These are phyloP conservation scores for Aeoliscus strigatus DNA, from an alignment of 2,797 vertebrate species.

Conservation along the genomic window DNA sequence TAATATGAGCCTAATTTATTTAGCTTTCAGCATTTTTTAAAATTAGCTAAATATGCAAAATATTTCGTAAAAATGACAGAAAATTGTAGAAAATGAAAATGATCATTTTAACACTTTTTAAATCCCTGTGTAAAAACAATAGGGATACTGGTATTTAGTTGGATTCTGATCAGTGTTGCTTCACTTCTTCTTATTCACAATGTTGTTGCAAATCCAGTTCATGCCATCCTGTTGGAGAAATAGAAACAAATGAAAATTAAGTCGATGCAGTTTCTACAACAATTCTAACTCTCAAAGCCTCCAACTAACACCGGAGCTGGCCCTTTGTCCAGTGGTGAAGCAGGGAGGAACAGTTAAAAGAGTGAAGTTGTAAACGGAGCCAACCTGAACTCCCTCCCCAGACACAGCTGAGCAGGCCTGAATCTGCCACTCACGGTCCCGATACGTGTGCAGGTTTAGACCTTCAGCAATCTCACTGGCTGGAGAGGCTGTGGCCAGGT, in stretches of 20 bases:
- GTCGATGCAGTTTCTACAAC: too few relatives aligned
- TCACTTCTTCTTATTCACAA: constrained; percentile 79
- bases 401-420: constrained; percentile 88
- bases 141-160: not conserved
- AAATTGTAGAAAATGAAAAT: constrained; percentile 48
- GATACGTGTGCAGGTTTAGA: constrained; percentile 84
- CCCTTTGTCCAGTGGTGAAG: too few relatives aligned
- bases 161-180: not conserved
- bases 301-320: too few relatives aligned
- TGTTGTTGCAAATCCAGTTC: constrained; percentile 85
- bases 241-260: constrained; percentile 5
- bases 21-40: constrained; percentile 10
- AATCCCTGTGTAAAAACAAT: too few relatives aligned
- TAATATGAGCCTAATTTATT: constrained; percentile 10
- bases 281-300: too few relatives aligned
- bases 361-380: constrained; percentile 4
- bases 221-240: constrained; percentile 74
- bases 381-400: constrained; percentile 87
- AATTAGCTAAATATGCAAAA: constrained; percentile 36
- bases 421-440: constrained; percentile 88
- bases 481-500: constrained; percentile 79
- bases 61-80: constrained; percentile 44
- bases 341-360: not conserved
- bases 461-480: constrained; percentile 85
- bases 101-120: not conserved